Conservation (phyloP, 1,140 invertebrate genomes). For the Dolichoris vasculosae region DNA sequence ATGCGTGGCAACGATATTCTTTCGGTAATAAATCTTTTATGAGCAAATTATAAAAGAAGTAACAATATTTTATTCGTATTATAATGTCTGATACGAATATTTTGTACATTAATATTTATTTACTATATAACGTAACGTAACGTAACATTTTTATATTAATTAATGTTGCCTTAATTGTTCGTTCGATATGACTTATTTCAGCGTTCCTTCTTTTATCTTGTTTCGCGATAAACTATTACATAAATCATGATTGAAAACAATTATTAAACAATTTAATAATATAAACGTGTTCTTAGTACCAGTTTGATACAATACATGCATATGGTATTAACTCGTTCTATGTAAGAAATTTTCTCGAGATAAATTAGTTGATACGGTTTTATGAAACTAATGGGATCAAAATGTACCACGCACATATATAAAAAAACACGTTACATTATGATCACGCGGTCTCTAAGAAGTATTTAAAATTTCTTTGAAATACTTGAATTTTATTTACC, state of each 20-base stretch:
- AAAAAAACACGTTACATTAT: background rate
- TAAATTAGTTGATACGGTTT: conserved; percentile 8
- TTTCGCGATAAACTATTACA: background rate
- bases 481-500: background rate
- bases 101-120: background rate
- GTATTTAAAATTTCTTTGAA: background rate
- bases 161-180: background rate
- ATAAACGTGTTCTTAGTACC: background rate
- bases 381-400: conserved; percentile 10
- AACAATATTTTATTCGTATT: background rate
- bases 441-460: background rate
- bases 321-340: background rate
- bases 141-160: background rate
- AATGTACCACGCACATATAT: background rate
- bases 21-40: background rate
- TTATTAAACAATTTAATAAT: conserved; percentile 15
- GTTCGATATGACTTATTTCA: background rate
- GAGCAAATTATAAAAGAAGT: background rate
- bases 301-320: background rate
- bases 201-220: background rate
- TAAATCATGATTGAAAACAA: conserved; percentile 5
- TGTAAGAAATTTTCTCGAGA: background rate
- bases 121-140: background rate
- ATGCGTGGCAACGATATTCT: background rate
- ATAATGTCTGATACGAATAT: background rate